phyloP scores from a whole-genome alignment of 1,140 invertebrate genomes.

The Teleogryllus occipitalis region DNA sequence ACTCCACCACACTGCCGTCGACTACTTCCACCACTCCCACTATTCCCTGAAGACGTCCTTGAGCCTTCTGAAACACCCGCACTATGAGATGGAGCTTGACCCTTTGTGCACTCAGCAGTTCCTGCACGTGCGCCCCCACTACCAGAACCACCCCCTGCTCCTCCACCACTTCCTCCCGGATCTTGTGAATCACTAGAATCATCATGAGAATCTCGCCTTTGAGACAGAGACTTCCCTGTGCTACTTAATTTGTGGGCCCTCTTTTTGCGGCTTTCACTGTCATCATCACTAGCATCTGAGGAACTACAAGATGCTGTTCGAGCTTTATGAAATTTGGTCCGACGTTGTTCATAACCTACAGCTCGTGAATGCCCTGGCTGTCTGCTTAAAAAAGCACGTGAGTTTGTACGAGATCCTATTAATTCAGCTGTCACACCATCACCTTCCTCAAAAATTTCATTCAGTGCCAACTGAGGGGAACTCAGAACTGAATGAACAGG shows the following conservation, averaged over 20 bases:
- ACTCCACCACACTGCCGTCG: conserved; percentile 16
- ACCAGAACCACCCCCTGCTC: conserved; percentile 31
- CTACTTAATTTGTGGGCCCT: conserved; percentile 56
- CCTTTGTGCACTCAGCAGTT: conserved; percentile 24
- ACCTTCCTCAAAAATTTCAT: conserved; percentile 64
- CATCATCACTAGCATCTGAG: conserved; percentile 85
- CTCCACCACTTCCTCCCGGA: conserved; percentile 44
- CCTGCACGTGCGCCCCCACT: conserved; percentile 25
- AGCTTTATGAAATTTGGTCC: conserved; percentile 63
- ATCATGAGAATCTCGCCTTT: conserved; percentile 63
- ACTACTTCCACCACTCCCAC: conserved; percentile 30
- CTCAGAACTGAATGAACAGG: conserved; percentile 42
- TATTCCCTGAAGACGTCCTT: conserved; percentile 13
- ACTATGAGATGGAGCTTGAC: conserved; percentile 12
- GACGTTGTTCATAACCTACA: conserved; percentile 49
- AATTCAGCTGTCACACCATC: conserved; percentile 34
- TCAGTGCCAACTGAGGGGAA: conserved; percentile 54
- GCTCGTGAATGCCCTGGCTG: conserved; percentile 32
- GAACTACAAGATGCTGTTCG: conserved; percentile 80
- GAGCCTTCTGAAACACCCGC: conserved; percentile 17
- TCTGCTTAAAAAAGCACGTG: conserved; percentile 28
- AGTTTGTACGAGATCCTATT: conserved; percentile 23
- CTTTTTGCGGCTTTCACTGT: conserved; percentile 73
- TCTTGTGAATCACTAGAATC: conserved; percentile 69
- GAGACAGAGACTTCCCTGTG: conserved; percentile 45